Conservation (phyloP, 2,888 invertebrate genomes). For the Acanthosepion esculentum region DNA sequence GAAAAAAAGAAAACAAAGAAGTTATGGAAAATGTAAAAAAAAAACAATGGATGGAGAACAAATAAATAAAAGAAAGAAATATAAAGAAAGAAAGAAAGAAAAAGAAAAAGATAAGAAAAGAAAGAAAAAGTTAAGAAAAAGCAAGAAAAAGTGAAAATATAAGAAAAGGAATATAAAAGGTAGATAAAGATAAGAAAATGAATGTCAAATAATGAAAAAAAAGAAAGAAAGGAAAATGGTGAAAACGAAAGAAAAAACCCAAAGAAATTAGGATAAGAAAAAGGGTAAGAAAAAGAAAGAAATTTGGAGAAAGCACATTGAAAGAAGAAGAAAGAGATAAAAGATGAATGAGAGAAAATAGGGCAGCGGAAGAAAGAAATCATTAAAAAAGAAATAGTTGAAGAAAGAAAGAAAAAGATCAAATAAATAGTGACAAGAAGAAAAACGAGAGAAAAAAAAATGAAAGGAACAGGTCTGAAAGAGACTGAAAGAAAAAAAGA, state of each 20-base stretch:
- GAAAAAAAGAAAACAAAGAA: not conserved
- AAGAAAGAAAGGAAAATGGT: not conserved
- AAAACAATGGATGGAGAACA: too few relatives aligned
- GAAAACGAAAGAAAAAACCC: not conserved
- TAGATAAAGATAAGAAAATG: not conserved
- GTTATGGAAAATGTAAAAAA: not conserved
- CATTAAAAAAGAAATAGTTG: not conserved
- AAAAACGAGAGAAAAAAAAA: too few relatives aligned
- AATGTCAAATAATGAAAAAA: not conserved
- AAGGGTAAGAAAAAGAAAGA: not conserved
- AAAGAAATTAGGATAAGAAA: not conserved
- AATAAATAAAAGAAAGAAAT: too few relatives aligned
- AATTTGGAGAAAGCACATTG: rapidly evolving
- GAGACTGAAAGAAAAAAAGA: not conserved
- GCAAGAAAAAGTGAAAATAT: not conserved
- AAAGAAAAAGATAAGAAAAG: not conserved
- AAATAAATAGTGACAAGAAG: too few relatives aligned
- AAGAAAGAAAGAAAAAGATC: not conserved
- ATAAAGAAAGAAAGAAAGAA: not conserved
- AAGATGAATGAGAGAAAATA: not conserved
- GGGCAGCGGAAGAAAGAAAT: not conserved
- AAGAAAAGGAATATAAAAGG: not conserved
- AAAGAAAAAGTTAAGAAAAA: not conserved
- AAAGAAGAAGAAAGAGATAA: not conserved
- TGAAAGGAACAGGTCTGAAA: too few relatives aligned